Conservation (phyloP, 2,888 invertebrate genomes). For the Hypselothyrea guttata region DNA sequence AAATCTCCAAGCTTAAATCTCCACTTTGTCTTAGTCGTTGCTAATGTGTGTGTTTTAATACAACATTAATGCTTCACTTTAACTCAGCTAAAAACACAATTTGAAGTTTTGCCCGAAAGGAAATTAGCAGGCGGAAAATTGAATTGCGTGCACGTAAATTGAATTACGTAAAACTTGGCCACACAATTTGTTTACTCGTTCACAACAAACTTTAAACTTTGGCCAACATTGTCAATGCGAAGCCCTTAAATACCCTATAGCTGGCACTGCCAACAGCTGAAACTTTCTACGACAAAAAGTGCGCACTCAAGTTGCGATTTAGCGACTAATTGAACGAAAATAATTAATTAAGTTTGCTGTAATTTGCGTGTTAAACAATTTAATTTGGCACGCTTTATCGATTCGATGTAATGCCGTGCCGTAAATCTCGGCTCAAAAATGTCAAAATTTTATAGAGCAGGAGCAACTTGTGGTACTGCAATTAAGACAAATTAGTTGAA, state of each 20-base stretch:
- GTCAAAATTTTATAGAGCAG: conserved; percentile 36
- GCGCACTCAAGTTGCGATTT: conserved; percentile 60
- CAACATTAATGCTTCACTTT: conserved; percentile 18
- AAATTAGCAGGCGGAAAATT: conserved; percentile 34
- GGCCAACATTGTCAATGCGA: conserved; percentile 56
- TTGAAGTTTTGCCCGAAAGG: conserved; percentile 7
- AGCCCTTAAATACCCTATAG: background rate
- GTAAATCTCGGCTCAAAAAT: conserved; percentile 49
- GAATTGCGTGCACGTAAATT: conserved; percentile 66
- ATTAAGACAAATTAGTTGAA: conserved; percentile 68
- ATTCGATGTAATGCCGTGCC: conserved; percentile 53
- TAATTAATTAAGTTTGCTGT: conserved; percentile 63
- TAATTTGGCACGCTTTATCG: conserved; percentile 32
- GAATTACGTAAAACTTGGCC: conserved; percentile 65
- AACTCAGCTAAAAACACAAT: conserved; percentile 19
- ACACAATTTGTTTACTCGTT: conserved; percentile 74
- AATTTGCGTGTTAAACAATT: conserved; percentile 30
- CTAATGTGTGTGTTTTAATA: background rate
- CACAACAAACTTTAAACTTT: conserved; percentile 74
- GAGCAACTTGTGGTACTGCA: conserved; percentile 26
- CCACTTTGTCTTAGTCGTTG: background rate
- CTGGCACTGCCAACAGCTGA: too few relatives aligned
- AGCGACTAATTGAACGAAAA: conserved; percentile 63
- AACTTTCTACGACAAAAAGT: conserved; percentile 36
- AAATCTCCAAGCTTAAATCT: too few relatives aligned